phyloP scores from a whole-genome alignment of 2,797 vertebrate genomes.

The Sebastes hopkinsi region DNA sequence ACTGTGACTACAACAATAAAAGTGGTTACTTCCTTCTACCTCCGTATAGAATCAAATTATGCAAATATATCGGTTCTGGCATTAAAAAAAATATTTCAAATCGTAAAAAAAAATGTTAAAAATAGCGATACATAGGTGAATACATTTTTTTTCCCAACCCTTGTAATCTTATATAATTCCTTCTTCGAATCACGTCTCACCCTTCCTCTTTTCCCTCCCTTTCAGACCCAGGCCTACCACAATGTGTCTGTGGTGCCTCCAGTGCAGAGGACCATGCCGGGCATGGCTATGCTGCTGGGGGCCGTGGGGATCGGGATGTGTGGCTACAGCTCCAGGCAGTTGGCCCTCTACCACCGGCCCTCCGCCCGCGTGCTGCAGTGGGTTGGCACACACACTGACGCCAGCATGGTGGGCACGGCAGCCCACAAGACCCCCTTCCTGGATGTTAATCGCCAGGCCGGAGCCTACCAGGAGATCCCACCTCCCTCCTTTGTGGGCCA shows the following conservation, averaged over 20 bases:
- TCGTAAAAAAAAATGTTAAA: too few relatives aligned
- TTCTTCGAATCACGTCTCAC: background rate
- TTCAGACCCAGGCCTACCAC: slow-evolving; percentile 75
- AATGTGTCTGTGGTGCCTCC: slow-evolving; percentile 51
- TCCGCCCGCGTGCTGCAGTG: slow-evolving; percentile 75
- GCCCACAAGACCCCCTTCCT: slow-evolving; percentile 41
- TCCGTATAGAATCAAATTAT: accelerated
- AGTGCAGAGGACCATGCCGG: slow-evolving; percentile 58
- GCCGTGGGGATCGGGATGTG: slow-evolving; percentile 81
- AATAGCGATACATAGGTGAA: too few relatives aligned
- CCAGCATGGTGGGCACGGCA: slow-evolving; percentile 28
- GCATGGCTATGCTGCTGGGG: slow-evolving; percentile 76
- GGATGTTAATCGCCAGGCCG: slow-evolving; percentile 40
- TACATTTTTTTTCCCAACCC: too few relatives aligned
- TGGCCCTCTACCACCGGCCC: slow-evolving; percentile 78
- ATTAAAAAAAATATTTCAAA: too few relatives aligned
- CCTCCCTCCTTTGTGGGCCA: slow-evolving; percentile 63
- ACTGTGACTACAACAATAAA: too few relatives aligned
- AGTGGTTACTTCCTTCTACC: too few relatives aligned
- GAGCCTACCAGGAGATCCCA: slow-evolving; percentile 59
- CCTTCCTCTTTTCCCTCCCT: background rate
- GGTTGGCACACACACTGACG: slow-evolving; percentile 63
- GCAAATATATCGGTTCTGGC: too few relatives aligned
- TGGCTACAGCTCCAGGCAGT: slow-evolving; percentile 80
- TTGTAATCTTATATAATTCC: too few relatives aligned